A percentile compares a stretch with the other conserved stretches of the same genome.
Evolutionary conservation across 1,140 invertebrate genomes (phyloP).

Genomic region (Tenebrio molitor): DNA sequence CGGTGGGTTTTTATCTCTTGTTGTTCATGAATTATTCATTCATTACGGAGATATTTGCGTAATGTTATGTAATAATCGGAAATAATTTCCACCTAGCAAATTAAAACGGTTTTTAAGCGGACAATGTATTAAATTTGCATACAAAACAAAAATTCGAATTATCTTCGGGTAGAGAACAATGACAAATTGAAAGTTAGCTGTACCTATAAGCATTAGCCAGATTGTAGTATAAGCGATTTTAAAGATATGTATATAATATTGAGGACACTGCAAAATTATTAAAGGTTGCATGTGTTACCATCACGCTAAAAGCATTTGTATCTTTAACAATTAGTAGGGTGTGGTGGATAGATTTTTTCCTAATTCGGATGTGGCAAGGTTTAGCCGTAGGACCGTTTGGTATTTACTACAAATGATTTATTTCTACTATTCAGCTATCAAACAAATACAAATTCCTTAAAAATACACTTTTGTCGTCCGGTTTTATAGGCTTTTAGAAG

Average conservation of each 20-base stretch:
- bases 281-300: not conserved
- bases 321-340: not conserved
- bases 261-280: conserved; percentile 1
- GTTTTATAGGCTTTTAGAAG: too few species aligned
- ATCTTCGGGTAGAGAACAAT: conserved; percentile 6
- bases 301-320: not conserved
- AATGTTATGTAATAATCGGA: conserved; percentile 23
- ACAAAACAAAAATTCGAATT: conserved; percentile 12
- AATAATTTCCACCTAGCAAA: conserved; percentile 1
- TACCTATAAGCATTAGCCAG: not conserved
- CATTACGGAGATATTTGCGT: not conserved
- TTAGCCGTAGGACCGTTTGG: not conserved
- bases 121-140: conserved; percentile 20
- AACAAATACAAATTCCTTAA: too few species aligned
- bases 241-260: not conserved
- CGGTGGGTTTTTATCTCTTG: not conserved
- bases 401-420: not conserved
- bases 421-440: not conserved
- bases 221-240: not conserved
- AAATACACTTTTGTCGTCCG: too few species aligned
- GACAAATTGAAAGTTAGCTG: conserved; percentile 7
- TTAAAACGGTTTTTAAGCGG: conserved; percentile 8
- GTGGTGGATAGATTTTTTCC: not conserved
- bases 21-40: conserved; percentile 19
- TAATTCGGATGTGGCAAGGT: not conserved